Conservation (phyloP, 2,888 invertebrate genomes). For the Heteropelma amictum region DNA sequence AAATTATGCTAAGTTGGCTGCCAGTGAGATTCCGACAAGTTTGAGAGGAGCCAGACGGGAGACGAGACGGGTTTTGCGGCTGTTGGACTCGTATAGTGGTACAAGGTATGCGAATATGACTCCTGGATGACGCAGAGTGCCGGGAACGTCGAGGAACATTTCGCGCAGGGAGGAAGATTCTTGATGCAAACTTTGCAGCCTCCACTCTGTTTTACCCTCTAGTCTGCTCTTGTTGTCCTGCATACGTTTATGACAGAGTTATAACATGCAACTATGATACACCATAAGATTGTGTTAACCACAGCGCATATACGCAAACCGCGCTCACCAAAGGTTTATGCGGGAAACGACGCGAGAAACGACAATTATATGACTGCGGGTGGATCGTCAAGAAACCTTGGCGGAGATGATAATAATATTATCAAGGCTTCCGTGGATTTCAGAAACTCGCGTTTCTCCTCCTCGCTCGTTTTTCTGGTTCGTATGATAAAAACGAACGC, state of each 20-base stretch:
- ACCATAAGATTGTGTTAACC: constrained; percentile 30
- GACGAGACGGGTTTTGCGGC: constrained; percentile 36
- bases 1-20: constrained; percentile 49
- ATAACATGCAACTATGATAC: constrained; percentile 15
- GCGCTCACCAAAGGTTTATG: constrained; percentile 19
- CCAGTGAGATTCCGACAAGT: constrained; percentile 43
- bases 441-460: neutral
- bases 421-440: neutral
- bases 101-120: constrained; percentile 27
- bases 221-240: neutral
- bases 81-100: constrained; percentile 11
- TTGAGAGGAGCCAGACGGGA: constrained; percentile 12
- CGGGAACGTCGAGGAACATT: constrained; percentile 42
- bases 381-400: constrained; percentile 36
- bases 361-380: constrained; percentile 47
- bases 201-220: neutral
- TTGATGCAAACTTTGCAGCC: constrained; percentile 46
- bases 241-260: constrained; percentile 8
- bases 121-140: constrained; percentile 25
- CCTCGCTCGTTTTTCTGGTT: neutral
- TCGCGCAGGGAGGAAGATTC: constrained; percentile 53
- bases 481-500: too few species aligned
- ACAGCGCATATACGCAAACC: neutral
- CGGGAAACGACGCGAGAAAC: constrained; percentile 39
- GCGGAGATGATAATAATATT: neutral